A percentile compares a stretch with the other conserved stretches of the same genome.
These are phyloP conservation scores for Eilema sororculum DNA, from an alignment of 2,888 invertebrate species.

Conservation along the genomic window DNA sequence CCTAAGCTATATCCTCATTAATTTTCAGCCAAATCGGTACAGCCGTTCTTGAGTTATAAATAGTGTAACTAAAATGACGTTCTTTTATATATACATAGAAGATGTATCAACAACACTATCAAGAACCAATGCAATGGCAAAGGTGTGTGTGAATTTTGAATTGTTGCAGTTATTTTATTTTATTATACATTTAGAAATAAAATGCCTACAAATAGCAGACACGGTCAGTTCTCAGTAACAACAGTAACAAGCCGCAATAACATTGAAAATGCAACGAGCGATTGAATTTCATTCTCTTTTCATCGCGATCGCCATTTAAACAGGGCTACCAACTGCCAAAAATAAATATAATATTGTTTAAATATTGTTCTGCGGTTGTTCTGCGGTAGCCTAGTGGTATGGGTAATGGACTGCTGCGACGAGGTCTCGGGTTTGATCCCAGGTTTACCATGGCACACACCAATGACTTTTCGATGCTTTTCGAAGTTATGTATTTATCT, in stretches of 20 bases:
- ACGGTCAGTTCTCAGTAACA: slow-evolving; percentile 35
- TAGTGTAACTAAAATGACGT: too few species aligned
- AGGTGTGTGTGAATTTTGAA: background rate
- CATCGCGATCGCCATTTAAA: slow-evolving; percentile 53
- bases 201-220: slow-evolving; percentile 18
- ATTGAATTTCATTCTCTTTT: slow-evolving; percentile 64
- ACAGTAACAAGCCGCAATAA: slow-evolving; percentile 53
- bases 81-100: too few species aligned
- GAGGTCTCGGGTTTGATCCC: too few species aligned
- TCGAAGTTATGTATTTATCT: too few species aligned
- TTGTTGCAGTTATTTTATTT: slow-evolving; percentile 7
- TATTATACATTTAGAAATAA: slow-evolving; percentile 30
- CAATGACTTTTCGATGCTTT: too few species aligned
- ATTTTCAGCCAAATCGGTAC: too few species aligned
- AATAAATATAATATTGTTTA: slow-evolving; percentile 6
- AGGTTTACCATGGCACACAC: too few species aligned
- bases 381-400: too few species aligned
- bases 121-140: background rate
- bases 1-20: too few species aligned
- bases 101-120: background rate
- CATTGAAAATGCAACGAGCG: slow-evolving; percentile 65
- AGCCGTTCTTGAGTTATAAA: too few species aligned
- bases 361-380: too few species aligned
- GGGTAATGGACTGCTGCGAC: too few species aligned
- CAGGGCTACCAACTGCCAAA: slow-evolving; percentile 46